Evolutionary conservation across 2,113 vertebrate species (phyloP).

Genomic region (Pavo muticus): DNA sequence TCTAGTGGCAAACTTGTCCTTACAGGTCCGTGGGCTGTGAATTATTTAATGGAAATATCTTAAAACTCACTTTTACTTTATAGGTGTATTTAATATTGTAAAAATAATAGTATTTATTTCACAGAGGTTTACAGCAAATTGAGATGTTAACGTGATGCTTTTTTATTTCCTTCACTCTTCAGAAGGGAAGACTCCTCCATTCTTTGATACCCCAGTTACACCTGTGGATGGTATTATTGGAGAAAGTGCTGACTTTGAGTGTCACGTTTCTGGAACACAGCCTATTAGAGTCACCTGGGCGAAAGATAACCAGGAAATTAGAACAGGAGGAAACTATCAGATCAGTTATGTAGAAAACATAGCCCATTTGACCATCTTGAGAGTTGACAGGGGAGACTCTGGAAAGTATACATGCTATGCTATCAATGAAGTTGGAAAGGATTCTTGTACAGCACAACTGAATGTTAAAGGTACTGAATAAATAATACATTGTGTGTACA

Average conservation of each 20-base stretch:
- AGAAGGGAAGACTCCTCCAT: constrained; percentile 92
- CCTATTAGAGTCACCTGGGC: constrained; percentile 94
- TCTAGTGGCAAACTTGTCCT: constrained; percentile 94
- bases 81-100: background rate
- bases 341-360: constrained; percentile 89
- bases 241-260: constrained; percentile 90
- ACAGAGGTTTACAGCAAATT: background rate
- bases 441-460: constrained; percentile 88
- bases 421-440: constrained; percentile 93
- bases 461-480: constrained; percentile 89
- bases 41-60: background rate
- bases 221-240: constrained; percentile 87
- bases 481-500: background rate
- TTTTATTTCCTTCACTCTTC: constrained; percentile 61
- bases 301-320: constrained; percentile 94
- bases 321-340: constrained; percentile 91
- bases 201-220: constrained; percentile 89
- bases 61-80: background rate
- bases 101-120: background rate
- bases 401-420: constrained; percentile 90
- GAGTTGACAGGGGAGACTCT: constrained; percentile 87
- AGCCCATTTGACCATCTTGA: constrained; percentile 87
- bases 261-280: constrained; percentile 91
- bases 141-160: background rate
- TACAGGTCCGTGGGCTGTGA: constrained; percentile 84